phyloP scores from a whole-genome alignment of 2,113 vertebrate genomes.

The Upupa epops region DNA sequence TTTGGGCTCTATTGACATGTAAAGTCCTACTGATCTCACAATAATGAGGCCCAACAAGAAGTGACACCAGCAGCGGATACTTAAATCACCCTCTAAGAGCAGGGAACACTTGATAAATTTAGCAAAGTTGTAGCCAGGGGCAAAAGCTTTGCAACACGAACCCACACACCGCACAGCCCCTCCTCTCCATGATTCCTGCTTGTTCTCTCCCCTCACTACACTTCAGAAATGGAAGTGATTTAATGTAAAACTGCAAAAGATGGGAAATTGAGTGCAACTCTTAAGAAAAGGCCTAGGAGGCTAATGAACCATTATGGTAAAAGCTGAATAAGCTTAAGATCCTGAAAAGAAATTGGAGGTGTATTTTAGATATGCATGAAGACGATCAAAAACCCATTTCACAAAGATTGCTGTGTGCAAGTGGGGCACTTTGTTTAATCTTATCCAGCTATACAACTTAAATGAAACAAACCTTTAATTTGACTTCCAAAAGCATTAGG shows the following conservation, averaged over 20 bases:
- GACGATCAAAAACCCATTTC: slow-evolving; percentile 24
- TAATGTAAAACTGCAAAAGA: slow-evolving; percentile 42
- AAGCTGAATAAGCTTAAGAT: slow-evolving; percentile 31
- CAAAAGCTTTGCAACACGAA: not conserved
- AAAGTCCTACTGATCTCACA: slow-evolving; percentile 13
- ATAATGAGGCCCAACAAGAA: not conserved
- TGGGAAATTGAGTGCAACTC: slow-evolving; percentile 22
- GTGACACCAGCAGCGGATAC: not conserved
- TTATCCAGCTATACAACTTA: slow-evolving; percentile 32
- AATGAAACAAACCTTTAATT: slow-evolving; percentile 65
- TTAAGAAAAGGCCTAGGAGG: slow-evolving; percentile 36
- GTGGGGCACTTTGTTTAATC: slow-evolving; percentile 51
- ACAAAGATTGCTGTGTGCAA: slow-evolving; percentile 33
- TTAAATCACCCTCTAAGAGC: not conserved
- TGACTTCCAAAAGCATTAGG: slow-evolving; percentile 53
- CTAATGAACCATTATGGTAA: slow-evolving; percentile 53
- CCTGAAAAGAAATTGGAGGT: slow-evolving; percentile 49
- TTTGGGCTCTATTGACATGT: not conserved
- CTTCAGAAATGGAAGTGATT: slow-evolving; percentile 33
- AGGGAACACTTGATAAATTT: not conserved
- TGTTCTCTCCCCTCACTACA: not conserved
- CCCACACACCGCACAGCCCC: not conserved
- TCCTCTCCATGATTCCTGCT: not conserved
- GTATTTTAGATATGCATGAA: slow-evolving; percentile 39
- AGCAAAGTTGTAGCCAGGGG: not conserved